Conservation (phyloP, 92 coral and sea anemone genomes). For the Epizoanthus stellaris region DNA sequence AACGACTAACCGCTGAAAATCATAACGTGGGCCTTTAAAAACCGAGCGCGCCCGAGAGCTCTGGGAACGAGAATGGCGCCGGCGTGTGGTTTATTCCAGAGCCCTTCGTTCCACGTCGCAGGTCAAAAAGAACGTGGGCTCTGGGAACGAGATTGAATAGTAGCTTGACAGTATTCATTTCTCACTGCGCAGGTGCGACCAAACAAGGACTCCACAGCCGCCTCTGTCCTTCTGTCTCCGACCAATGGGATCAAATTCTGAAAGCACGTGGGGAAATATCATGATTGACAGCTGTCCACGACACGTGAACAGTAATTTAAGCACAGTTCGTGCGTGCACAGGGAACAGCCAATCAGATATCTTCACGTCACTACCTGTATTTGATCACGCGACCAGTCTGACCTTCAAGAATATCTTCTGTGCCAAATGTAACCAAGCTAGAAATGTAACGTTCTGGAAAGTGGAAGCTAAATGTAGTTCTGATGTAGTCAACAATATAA, state of each 20-base stretch:
- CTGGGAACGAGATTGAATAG: not conserved
- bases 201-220: not conserved
- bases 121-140: not conserved
- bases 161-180: too few relatives aligned
- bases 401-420: slow-evolving; percentile 20
- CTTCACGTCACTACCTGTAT: slow-evolving; percentile 16
- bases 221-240: not conserved
- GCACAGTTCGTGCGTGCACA: slow-evolving; percentile 11
- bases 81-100: too few relatives aligned
- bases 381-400: slow-evolving; percentile 10
- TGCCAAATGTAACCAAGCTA: slow-evolving; percentile 22
- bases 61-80: too few relatives aligned
- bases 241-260: not conserved
- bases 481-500: not conserved
- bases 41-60: too few relatives aligned
- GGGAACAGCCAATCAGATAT: not conserved
- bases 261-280: not conserved
- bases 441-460: slow-evolving; percentile 21
- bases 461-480: slow-evolving; percentile 12
- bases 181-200: not conserved
- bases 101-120: too few relatives aligned
- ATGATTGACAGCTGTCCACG: slow-evolving; percentile 1
- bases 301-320: not conserved
- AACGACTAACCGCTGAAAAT: too few relatives aligned
- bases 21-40: too few relatives aligned